phyloP scores from a whole-genome alignment of 2,888 invertebrate genomes.

The Ophioninae sp. region DNA sequence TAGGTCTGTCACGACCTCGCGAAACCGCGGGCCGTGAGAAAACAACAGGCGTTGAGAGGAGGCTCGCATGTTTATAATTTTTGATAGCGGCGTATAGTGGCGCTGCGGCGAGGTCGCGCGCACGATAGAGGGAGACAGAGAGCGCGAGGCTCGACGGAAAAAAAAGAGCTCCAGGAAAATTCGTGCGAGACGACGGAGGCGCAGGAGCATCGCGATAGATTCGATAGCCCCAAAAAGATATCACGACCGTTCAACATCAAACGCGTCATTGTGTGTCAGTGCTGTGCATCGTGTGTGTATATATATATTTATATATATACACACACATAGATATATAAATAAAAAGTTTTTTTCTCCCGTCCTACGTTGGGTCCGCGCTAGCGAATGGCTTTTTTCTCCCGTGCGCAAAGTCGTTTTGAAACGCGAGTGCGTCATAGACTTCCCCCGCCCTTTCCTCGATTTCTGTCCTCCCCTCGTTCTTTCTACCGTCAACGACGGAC shows the following conservation, averaged over 20 bases:
- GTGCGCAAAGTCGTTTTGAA: constrained; percentile 44
- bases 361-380: constrained; percentile 14
- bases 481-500: constrained; percentile 16
- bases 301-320: too few species aligned
- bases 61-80: neutral
- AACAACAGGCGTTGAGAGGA: neutral
- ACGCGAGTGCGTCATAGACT: constrained; percentile 59
- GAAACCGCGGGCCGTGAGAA: neutral
- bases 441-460: constrained; percentile 20
- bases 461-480: constrained; percentile 8
- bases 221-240: constrained; percentile 5
- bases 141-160: constrained; percentile 8
- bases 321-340: too few species aligned
- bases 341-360: neutral
- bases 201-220: constrained; percentile 40
- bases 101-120: neutral
- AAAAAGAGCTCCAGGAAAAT: constrained; percentile 39
- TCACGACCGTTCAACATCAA: neutral
- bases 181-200: constrained; percentile 41
- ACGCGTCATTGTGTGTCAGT: neutral
- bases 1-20: too few species aligned
- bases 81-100: neutral
- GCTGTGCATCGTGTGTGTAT: neutral
- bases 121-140: neutral
- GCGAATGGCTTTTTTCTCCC: constrained; percentile 42